Evolutionary conservation across 2,888 invertebrate genomes (phyloP), one percentile per base, ranked within the genome.

Genomic region (Synergus laeviventris): DNA sequence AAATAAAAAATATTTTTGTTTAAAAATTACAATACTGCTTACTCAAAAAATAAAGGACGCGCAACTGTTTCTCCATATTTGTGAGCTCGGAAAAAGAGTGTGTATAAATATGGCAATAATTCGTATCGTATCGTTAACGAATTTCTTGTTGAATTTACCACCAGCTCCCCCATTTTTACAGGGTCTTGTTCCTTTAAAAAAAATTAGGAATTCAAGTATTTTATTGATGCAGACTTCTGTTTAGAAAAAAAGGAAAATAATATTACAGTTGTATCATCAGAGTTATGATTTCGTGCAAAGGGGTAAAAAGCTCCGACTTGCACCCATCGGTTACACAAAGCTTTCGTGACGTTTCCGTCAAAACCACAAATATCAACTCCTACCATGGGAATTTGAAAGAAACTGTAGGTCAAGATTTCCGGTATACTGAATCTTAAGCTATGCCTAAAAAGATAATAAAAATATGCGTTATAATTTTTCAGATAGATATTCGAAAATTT

Each of bases 311-410:
- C 96, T 0, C 97, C 97, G 8, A 97, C 92, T 89, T 97, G 96
- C 93, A 94, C 94, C 97, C 97, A 97, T 0, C 97, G 92, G 86
- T 94, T 94, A 91, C 97, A 97, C 24, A 97, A 91, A 62, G 94
- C 91, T 8, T 90, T 92, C 0, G 95, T 95, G 0, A 96, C 94
- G 90, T 97, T 94, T 0, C 94, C 94, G 83, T 93, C 93, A 90
- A 97, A 97, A 1, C 97, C 97, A 91, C 97, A 97, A 82, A 97
- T 97, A 89, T 97, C 97, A 0, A 96, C 94, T 1, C 97, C 97
- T 92, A 95, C 94, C 93, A 96, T 93, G 1, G 97, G 96, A 38
- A 97, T 93, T 21, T 96, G 97, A 91, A 95, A 96, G 79, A 97
- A 89, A 86, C 94, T 95, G 91, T 94, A 95, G 86, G 94, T 94